Base-by-base conservation (phyloP, 53 echinoderm and acorn worm species). In the Henricia sp. region DNA sequence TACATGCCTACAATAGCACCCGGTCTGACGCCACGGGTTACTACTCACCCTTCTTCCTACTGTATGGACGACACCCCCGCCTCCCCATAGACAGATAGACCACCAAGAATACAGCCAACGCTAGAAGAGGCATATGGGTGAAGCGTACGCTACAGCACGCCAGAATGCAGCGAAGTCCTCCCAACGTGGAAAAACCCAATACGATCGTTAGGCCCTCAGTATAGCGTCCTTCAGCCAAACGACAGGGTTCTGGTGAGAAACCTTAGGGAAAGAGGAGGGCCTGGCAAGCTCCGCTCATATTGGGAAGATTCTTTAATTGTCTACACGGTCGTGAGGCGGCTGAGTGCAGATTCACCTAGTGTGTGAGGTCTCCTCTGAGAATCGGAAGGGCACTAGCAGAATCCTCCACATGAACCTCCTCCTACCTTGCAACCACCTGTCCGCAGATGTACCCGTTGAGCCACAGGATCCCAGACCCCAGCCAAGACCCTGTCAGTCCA, bases 1-100 rank as follows among this genome's bases (percentile, higher is more conserved):
- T 28, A 88, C 92, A 0, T n/a, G n/a, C n/a, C n/a, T n/a, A n/a
- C n/a, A n/a, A n/a, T n/a, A n/a, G n/a, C n/a, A n/a, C n/a, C n/a
- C 67, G 54, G 34, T 88, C 85, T 2, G 85, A 84, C n/a, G 52
- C 86, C 13, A 89, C 54, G 0, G 74, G 77, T 3, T 8, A 44
- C 24, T 77, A 20, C 38, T 56, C 77, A 19, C 77, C 77, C 2
- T 38, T 57, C 60, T 58, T 39, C 24, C 59, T 59, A 20, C 58
- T 77, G 4, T 59, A 39, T 58, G 77, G 84, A 8, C 68, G 55
- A 1, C 36, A 14, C 6, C 84, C 84, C 4, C 63, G 84, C 23
- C 56, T 83, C 16, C 70, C 84, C 25, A 84, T 77, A 1, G 60
- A 77, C 32, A 24, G 23, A 58, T 12, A 9, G 77, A 77, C 24